Evolutionary conservation across 2,113 vertebrate species (phyloP), one percentile per base, ranked within the genome.

Genomic region (Candoia aspera): DNA sequence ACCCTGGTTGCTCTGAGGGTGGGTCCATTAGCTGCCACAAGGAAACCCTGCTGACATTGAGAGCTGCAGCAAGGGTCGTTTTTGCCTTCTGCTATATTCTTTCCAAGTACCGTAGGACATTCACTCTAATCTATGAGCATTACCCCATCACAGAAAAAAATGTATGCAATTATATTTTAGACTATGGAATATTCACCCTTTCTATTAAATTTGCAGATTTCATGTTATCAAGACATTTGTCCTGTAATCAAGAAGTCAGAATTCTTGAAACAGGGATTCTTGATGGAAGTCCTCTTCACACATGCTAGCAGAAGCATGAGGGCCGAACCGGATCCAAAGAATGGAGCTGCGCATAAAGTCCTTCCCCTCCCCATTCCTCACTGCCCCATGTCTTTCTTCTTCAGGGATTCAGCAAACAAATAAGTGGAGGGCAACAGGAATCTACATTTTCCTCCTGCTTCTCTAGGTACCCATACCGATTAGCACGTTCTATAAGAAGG

Each of bases 11-110:
- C 54, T 58, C 3, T 73, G 53, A 58, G 33, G 1, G 19, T n/a
- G 57, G 86, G 68, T n/a, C 24, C 54, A 87, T 91, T 91, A 29
- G 73, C 46, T 87, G 49, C 84, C 60, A 87, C 3, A 57, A 62
- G 62, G 90, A 49, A 87, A 87, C 86, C 85, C 62, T 58, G 54
- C 9, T 2, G n/a, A 42, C 24, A 8, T 64, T 58, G 49, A 87
- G 13, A 29, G 37, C 59, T 21, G 26, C 15, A 15, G 24, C 23
- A 46, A 33, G 10, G 1, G 19, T 24, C 10, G 15, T 12, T 58
- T 87, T n/a, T 46, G 37, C 53, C 13, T 91, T 87, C 37, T 79
- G n/a, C 53, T 79, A 17, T 10, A 5, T 42, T 79, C 73, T 37
- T 21, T 79, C 73, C 62, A 87, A 58, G 3, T 29, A 3, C 46